Evolutionary conservation across 2,888 invertebrate species (phyloP).

Genomic region (Sepiola atlantica): DNA sequence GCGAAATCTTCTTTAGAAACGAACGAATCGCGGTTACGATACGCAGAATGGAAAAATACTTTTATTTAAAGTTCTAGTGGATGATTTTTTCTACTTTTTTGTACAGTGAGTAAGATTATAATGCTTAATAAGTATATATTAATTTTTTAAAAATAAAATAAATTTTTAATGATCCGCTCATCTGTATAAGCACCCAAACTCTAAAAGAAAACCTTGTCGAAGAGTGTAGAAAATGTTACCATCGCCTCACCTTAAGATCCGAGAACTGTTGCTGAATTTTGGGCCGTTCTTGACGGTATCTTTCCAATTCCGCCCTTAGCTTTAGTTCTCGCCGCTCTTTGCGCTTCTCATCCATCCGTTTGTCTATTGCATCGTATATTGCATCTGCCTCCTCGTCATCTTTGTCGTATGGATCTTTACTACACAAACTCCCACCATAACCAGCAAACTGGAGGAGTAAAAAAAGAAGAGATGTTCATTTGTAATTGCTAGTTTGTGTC

Average conservation of each 20-base stretch:
- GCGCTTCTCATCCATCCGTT: conserved; percentile 98
- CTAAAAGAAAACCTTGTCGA: neutral
- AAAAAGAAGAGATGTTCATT: neutral
- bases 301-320: conserved; percentile 86
- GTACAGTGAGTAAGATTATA: too few species aligned
- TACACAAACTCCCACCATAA: conserved; percentile 98
- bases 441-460: conserved; percentile 85
- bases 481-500: too few species aligned
- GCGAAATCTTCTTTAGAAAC: too few species aligned
- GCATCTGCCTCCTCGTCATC: conserved; percentile 99
- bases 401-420: conserved; percentile 99
- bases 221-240: neutral
- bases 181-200: too few species aligned
- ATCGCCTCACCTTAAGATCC: conserved; percentile 84
- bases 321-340: conserved; percentile 89
- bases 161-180: too few species aligned
- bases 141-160: too few species aligned
- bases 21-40: too few species aligned
- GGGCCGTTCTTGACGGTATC: conserved; percentile 96
- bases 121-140: too few species aligned
- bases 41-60: too few species aligned
- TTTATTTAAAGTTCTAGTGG: too few species aligned
- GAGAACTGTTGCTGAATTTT: conserved; percentile 99
- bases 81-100: too few species aligned
- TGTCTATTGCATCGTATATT: conserved; percentile 98